A percentile compares a stretch with the other conserved stretches of the same genome.
phyloP scores from a whole-genome alignment of 2,797 vertebrate genomes.

The Periparus ater region DNA sequence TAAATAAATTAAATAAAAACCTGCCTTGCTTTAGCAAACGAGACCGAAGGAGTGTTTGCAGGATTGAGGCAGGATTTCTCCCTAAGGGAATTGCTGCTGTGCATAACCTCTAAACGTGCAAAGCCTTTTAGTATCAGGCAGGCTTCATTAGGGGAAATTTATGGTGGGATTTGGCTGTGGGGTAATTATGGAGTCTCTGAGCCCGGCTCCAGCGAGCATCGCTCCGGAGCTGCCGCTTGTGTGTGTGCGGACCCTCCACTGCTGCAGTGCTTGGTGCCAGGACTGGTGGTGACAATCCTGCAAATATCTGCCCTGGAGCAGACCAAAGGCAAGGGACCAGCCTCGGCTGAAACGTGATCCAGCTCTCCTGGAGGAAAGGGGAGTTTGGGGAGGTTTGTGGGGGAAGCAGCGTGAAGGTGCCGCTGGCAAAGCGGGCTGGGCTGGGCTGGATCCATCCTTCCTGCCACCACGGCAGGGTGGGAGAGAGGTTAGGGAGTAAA shows the following conservation, averaged over 20 bases:
- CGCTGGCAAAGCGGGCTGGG: neutral
- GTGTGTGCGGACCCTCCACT: neutral
- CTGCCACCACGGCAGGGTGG: neutral
- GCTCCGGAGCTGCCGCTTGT: neutral
- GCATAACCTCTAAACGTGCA: neutral
- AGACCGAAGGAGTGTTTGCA: neutral
- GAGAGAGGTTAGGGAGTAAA: neutral
- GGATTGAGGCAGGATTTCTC: neutral
- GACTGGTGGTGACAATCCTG: neutral
- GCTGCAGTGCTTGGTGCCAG: neutral
- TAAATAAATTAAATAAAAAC: neutral
- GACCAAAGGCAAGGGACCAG: neutral
- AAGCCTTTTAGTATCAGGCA: slow-evolving; percentile 17
- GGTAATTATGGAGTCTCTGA: neutral
- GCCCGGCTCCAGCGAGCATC: neutral
- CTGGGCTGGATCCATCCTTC: neutral
- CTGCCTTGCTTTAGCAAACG: neutral
- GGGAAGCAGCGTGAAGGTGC: neutral
- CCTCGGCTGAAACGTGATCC: neutral
- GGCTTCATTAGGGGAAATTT: slow-evolving; percentile 12
- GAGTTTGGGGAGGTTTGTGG: neutral
- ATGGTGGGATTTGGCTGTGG: neutral
- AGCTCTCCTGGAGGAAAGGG: neutral
- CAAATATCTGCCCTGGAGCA: neutral
- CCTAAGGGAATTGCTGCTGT: neutral